Percentiles rank a stretch among this genome's conserved stretches.
phyloP scores from a whole-genome alignment of 2,888 invertebrate genomes.

The Hermaeophaga mercurialis region DNA sequence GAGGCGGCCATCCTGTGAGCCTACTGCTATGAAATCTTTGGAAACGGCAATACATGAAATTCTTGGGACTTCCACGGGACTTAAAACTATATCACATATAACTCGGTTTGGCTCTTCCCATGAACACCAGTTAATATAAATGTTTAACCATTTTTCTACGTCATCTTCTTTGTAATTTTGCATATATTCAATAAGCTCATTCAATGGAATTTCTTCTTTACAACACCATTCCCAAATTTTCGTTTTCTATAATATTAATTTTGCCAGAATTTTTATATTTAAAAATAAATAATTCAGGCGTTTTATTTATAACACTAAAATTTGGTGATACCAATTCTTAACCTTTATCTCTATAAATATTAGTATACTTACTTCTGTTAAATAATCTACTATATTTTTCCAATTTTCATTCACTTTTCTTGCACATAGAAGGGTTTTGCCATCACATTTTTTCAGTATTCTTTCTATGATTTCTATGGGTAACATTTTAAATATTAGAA shows the following conservation, averaged over 20 bases:
- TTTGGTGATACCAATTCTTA: too few relatives aligned
- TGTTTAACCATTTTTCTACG: constrained; percentile 48
- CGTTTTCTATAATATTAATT: constrained; percentile 48
- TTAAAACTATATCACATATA: constrained; percentile 48
- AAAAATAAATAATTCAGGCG: too few relatives aligned
- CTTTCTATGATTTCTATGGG: constrained; percentile 54
- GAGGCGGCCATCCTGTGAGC: constrained; percentile 53
- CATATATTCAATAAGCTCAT: constrained; percentile 51
- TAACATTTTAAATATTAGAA: constrained; percentile 43
- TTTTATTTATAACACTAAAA: too few relatives aligned
- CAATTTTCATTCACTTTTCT: constrained; percentile 47
- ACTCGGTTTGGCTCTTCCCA: constrained; percentile 50
- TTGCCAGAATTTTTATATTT: too few relatives aligned
- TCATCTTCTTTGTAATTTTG: constrained; percentile 46
- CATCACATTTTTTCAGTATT: constrained; percentile 53
- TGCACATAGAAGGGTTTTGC: constrained; percentile 51
- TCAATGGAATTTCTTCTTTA: constrained; percentile 51
- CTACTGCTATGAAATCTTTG: constrained; percentile 51
- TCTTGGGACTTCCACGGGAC: constrained; percentile 49
- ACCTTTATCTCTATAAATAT: too few relatives aligned
- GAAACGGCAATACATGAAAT: constrained; percentile 53
- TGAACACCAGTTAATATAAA: constrained; percentile 53
- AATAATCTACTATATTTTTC: constrained; percentile 48
- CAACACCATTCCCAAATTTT: constrained; percentile 54
- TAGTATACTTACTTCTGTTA: constrained; percentile 51